phyloP scores from a whole-genome alignment of 2,113 vertebrate genomes.

The Copsychus sechellarum region DNA sequence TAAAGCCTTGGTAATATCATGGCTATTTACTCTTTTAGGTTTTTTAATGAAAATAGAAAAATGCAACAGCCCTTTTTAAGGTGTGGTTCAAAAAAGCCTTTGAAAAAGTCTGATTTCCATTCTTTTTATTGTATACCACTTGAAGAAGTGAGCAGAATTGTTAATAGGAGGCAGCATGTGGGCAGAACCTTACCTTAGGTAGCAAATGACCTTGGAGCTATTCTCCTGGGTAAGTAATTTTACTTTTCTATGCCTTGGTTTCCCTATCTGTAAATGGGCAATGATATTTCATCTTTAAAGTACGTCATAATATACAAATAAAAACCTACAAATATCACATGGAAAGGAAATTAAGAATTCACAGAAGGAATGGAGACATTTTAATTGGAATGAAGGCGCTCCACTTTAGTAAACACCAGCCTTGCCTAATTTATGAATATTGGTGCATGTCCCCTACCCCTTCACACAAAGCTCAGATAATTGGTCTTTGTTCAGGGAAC shows the following conservation, averaged over 20 bases:
- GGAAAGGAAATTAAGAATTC: slow-evolving; percentile 65
- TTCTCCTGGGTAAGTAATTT: slow-evolving; percentile 15
- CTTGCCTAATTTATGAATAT: slow-evolving; percentile 67
- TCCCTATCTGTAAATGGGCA: neutral
- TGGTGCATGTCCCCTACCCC: slow-evolving; percentile 59
- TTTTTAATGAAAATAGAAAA: slow-evolving; percentile 41
- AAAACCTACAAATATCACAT: slow-evolving; percentile 39
- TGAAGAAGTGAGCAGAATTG: slow-evolving; percentile 56
- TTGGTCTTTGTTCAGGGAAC: slow-evolving; percentile 59
- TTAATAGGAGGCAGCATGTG: slow-evolving; percentile 54
- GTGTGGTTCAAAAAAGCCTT: slow-evolving; percentile 54
- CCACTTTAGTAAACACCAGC: slow-evolving; percentile 47
- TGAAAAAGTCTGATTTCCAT: slow-evolving; percentile 66
- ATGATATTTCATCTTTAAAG: slow-evolving; percentile 44
- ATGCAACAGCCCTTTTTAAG: slow-evolving; percentile 68
- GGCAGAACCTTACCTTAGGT: slow-evolving; percentile 38
- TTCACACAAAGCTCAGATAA: slow-evolving; percentile 66
- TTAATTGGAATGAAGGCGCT: slow-evolving; percentile 51
- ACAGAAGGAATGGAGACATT: slow-evolving; percentile 60
- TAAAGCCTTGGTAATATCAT: slow-evolving; percentile 57
- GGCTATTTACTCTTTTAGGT: slow-evolving; percentile 31
- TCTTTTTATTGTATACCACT: slow-evolving; percentile 67
- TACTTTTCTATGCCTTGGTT: slow-evolving; percentile 10
- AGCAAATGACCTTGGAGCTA: slow-evolving; percentile 45
- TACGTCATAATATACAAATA: neutral